Base-by-base conservation (phyloP, 2,797 vertebrate species). In the Hippopotamyrus pictus region DNA sequence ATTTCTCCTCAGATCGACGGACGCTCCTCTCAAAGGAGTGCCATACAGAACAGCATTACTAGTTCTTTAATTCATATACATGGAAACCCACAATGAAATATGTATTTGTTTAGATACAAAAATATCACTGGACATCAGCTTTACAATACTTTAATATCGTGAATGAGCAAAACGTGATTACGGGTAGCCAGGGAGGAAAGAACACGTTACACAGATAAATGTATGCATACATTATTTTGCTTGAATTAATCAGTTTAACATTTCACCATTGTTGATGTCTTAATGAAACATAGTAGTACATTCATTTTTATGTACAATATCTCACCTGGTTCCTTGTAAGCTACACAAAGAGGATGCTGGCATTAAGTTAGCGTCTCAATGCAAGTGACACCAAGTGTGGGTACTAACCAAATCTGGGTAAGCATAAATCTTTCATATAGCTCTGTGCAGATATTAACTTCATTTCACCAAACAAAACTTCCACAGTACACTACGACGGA, bases 371-470 rank as follows among this genome's bases (percentile, higher is more conserved):
- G 37, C 37, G 0, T 44, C 37, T 79, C 73, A 79, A 79, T 14
- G 37, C 37, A 5, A 79, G 37, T 44, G 73, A 79, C 37, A 44
- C 17, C 19, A 79, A 79, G 14, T 79, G 14, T 44, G 73, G 41
- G 73, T 79, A 79, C 14, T 79, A n/a, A 79, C 73, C 17, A 79
- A 79, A 73, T 14, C 25, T 69, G 62, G 3, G 11, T 14, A 33
- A 79, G 41, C 12, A 17, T 76, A 41, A 79, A 37, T 41, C 17
- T 79, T 79, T 44, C 65, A 59, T 37, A 41, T n/a, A 85, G 44
- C 41, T 65, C 46, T 69, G 14, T 69, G 44, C 88, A 50, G 57
- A 69, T 41, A 76, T 89, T 41, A 79, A 86, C 37, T 89, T 83
- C 37, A 62, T 86, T 41, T 84, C 46, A 88, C 69, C 84, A 41